Evolutionary conservation across 2,888 invertebrate genomes (phyloP), one percentile per base, ranked within the genome.

Genomic region (Oligia latruncula): DNA sequence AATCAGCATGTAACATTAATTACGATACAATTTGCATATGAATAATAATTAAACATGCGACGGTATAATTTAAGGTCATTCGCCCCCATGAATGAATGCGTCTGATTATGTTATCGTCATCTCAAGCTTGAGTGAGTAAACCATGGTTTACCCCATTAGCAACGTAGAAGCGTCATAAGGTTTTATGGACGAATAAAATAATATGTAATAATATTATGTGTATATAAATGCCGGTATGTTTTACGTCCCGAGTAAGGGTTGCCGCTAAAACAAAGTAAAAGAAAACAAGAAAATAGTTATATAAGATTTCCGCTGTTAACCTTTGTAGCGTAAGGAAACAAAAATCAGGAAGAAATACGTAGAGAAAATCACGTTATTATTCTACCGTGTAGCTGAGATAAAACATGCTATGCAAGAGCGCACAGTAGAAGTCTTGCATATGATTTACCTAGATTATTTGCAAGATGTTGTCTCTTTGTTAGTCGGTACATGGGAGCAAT

Each of bases 11-110:
- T 72, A 70, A 73, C 60, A 62, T 80, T 68, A 43, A 84, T 81
- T 66, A 73, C 40, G 76, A 49, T 71, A 66, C 58, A 49, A 81
- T 84, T 85, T 82, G 76, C 76, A 74, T 82, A 68, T 66, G 43
- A 74, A 83, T 72, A 68, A 70, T 74, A 71, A 78, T 73, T 77
- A 55, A 73, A 66, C 79, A 75, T 60, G 78, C 70, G 68, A 58
- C 29, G n/a, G 67, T 73, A 78, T 75, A 71, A 85, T 64, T 49
- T 81, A 83, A 86, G 83, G 85, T 77, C 80, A 72, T 74, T 86
- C 65, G 68, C 76, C 85, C 66, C 74, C 23, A 49, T 74, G 58
- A 80, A 72, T 74, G 73, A 80, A 62, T 62, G 64, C 70, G 76
- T 77, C 73, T 58, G 74, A 74, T 80, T 68, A 55, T 65, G 55